Conservation (phyloP, 2,888 invertebrate genomes). For the Limnephilus auricula region DNA sequence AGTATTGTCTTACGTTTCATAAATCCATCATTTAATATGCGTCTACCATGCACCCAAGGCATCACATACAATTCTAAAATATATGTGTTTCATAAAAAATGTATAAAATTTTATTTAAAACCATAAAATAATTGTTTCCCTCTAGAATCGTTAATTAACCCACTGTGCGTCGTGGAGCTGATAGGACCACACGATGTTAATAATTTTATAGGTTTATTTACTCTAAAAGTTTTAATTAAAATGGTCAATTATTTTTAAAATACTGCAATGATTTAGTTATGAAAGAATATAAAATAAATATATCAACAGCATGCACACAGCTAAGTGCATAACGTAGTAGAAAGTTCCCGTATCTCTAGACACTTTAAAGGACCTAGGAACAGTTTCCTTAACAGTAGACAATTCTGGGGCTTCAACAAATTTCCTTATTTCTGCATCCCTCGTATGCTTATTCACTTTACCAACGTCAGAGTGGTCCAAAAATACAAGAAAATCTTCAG, state of each 20-base stretch:
- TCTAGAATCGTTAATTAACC: too few species aligned
- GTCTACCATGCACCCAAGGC: too few species aligned
- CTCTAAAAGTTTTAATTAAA: neutral
- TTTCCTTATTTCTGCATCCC: neutral
- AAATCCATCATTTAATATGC: too few species aligned
- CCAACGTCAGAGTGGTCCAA: neutral
- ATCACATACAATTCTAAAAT: too few species aligned
- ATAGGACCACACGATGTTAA: neutral
- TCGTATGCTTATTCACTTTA: neutral
- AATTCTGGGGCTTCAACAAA: neutral
- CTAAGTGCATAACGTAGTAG: neutral
- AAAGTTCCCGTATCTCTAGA: neutral
- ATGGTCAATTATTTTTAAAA: neutral
- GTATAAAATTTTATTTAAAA: too few species aligned
- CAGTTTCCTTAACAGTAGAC: neutral
- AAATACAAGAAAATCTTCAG: neutral
- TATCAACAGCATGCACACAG: neutral
- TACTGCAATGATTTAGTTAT: neutral
- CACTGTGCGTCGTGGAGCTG: too few species aligned
- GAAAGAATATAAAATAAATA: neutral
- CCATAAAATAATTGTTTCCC: too few species aligned
- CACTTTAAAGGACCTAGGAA: neutral
- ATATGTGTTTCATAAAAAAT: too few species aligned
- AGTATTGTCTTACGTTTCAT: too few species aligned
- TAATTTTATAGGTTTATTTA: neutral